A percentile compares a stretch with the other conserved stretches of the same genome.
Conservation (phyloP, 2,113 vertebrate species). For the Agelaius tricolor region DNA sequence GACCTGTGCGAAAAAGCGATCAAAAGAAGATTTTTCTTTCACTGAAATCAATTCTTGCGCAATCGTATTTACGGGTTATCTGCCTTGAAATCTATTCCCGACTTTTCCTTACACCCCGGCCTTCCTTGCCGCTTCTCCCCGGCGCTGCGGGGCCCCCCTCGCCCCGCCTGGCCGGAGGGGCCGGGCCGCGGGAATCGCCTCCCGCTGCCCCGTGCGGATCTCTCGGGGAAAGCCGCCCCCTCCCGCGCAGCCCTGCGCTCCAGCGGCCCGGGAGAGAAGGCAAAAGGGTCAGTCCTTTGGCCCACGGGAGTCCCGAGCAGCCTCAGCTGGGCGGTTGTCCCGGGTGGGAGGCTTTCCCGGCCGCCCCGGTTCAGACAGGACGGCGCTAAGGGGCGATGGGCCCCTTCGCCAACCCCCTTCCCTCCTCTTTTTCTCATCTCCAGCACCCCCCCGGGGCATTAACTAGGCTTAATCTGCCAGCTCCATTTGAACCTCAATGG, state of each 20-base stretch:
- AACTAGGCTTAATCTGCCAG: constrained; percentile 72
- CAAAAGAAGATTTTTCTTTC: neutral
- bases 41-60: neutral
- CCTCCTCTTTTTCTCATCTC: neutral
- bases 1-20: neutral
- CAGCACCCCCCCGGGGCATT: constrained; percentile 37
- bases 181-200: neutral
- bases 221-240: neutral
- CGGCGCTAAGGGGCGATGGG: neutral
- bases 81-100: neutral
- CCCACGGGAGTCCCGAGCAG: neutral
- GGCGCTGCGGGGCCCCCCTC: neutral
- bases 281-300: neutral
- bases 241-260: neutral
- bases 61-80: neutral
- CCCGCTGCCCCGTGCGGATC: neutral
- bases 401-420: neutral
- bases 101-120: neutral
- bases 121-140: neutral
- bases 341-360: neutral
- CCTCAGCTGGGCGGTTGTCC: neutral
- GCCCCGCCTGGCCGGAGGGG: neutral
- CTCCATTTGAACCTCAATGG: constrained; percentile 77
- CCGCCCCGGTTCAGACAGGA: neutral
- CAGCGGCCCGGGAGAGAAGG: neutral